phyloP scores from a whole-genome alignment of 2,888 invertebrate genomes.

The Drosophila austrosaltans region DNA sequence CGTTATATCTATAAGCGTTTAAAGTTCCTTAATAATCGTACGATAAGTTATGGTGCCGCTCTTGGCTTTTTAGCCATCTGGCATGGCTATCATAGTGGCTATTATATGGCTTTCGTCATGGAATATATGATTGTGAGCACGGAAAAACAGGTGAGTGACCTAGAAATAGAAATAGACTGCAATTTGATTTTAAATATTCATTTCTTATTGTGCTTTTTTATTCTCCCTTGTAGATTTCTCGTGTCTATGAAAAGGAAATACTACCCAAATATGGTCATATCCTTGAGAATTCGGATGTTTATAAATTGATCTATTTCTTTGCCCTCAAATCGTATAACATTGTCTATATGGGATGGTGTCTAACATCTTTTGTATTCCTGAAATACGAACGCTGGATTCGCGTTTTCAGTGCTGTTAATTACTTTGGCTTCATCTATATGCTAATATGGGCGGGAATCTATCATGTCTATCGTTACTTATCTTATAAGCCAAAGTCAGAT shows the following conservation, averaged over 20 bases:
- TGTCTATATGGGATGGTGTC: constrained; percentile 92
- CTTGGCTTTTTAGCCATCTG: constrained; percentile 95
- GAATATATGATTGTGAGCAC: constrained; percentile 94
- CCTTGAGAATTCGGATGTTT: constrained; percentile 63
- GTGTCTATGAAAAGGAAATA: constrained; percentile 66
- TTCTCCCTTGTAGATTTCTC: constrained; percentile 60
- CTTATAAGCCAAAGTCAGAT: not conserved
- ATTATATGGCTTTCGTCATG: constrained; percentile 95
- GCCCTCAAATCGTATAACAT: constrained; percentile 89
- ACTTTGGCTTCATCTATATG: constrained; percentile 88
- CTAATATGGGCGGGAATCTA: constrained; percentile 85
- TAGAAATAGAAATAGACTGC: not conserved
- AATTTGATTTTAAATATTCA: not conserved
- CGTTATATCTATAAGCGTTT: constrained; percentile 97
- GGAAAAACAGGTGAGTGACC: constrained; percentile 90
- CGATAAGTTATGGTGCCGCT: constrained; percentile 91
- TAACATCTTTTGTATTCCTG: constrained; percentile 90
- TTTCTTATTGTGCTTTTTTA: not conserved
- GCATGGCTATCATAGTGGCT: constrained; percentile 98
- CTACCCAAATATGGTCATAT: constrained; percentile 65
- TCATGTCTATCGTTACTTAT: constrained; percentile 51
- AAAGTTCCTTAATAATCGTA: constrained; percentile 93
- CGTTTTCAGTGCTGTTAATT: constrained; percentile 87
- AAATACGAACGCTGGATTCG: constrained; percentile 88
- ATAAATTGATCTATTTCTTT: constrained; percentile 84